Evolutionary conservation across 2,888 invertebrate genomes (phyloP), one percentile per base, ranked within the genome.

Genomic region (Cheilosia impressa): DNA sequence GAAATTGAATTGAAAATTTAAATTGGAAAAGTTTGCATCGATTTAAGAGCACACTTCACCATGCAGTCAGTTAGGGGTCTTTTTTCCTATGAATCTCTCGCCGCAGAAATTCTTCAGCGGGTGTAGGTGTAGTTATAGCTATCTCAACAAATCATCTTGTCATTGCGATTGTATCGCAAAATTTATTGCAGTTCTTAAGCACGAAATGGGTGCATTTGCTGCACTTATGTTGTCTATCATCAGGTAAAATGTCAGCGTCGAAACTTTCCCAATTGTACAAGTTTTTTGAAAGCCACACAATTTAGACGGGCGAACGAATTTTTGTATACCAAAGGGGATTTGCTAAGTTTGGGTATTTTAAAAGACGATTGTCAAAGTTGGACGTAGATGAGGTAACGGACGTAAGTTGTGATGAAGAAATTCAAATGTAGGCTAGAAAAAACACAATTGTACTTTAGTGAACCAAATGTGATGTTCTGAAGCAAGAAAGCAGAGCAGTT

Each of bases 1-100:
- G 85, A 81, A 85, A 85, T 85, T 81, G 85, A 81, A 81, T 87
- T 83, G 73, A 79, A 83, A 87, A 87, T 82, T 87, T 83, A 87
- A 87, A 83, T 87, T 83, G 87, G 79, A 84, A 84, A 84, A 87
- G 84, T 73, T 84, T 81, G 22, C 85, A 69, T 77, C 85, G 85
- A 81, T 80, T 77, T 81, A 52, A 22, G 45, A 55, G 34, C 38
- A 15, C 65, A 65, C 73, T 75, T 62, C 55, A 10, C 4, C 31
- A 34, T 9, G 31, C 60, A 60, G 58, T 60, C 19, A 60, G 13
- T 60, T 43, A 22, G 38, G 5, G 31, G 45, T 57, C 52, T 13
- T 43, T 43, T 17, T 31, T 27, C 9, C 17, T n/a, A 47, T 31
- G n/a, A 13, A 34, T 43, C 13, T 45, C 34, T 34, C 9, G 24